Conservation (phyloP, 2,113 vertebrate genomes). For the Antechinus stuartii region DNA sequence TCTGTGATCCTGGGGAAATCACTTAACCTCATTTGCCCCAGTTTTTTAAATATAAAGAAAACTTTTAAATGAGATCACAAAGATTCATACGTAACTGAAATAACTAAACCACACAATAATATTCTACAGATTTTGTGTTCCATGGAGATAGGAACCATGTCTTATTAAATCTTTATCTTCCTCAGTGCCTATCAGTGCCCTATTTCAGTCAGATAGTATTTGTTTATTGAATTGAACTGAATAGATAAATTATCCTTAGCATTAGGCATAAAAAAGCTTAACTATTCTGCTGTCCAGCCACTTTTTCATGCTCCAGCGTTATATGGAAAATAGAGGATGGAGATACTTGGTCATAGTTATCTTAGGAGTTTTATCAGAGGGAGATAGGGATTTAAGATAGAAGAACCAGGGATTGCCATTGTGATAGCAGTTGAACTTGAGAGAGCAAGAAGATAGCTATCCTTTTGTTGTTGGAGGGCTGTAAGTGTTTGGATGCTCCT, state of each 20-base stretch:
- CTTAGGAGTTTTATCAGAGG: no score
- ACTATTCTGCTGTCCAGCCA: not conserved
- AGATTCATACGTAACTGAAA: no score
- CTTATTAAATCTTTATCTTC: not conserved
- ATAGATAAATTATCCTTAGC: conserved; percentile 17
- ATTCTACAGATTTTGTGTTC: not conserved
- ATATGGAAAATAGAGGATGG: not conserved
- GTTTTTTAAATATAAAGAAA: no score
- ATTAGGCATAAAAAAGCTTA: not conserved
- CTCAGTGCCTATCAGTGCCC: not conserved
- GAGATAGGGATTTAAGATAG: not conserved
- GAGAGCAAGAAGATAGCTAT: not conserved
- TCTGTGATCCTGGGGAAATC: not conserved
- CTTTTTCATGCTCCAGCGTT: not conserved
- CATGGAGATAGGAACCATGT: not conserved
- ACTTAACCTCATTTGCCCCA: not conserved
- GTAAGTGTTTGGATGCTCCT: not conserved
- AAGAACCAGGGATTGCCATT: not conserved
- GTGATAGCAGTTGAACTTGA: conserved; percentile 2
- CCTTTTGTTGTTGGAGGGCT: conserved; percentile 50
- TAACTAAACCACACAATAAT: not conserved
- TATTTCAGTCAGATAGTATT: not conserved
- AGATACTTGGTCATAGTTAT: not conserved
- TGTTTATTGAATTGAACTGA: not conserved
- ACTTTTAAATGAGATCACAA: no score